phyloP scores from a whole-genome alignment of 2,113 vertebrate genomes.

The Scortum barcoo region DNA sequence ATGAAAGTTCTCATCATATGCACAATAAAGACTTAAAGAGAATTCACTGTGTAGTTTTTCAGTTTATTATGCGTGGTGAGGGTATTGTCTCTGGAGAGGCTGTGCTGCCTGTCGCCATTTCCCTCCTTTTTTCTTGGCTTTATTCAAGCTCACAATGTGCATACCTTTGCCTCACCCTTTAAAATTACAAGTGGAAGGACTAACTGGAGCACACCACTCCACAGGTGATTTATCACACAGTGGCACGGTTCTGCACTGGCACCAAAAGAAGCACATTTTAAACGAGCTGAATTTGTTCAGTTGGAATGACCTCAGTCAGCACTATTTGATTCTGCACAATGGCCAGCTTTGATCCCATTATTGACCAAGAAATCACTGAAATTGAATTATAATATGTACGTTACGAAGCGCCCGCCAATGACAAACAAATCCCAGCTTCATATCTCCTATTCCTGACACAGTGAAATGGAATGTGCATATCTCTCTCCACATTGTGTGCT shows the following conservation, averaged over 20 bases:
- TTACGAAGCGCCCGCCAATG: slow-evolving; percentile 22
- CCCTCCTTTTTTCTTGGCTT: neutral
- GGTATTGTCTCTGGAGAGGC: neutral
- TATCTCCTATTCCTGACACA: slow-evolving; percentile 13
- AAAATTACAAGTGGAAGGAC: neutral
- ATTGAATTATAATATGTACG: slow-evolving; percentile 17
- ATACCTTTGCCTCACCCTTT: neutral
- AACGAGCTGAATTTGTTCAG: slow-evolving; percentile 20
- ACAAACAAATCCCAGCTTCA: slow-evolving; percentile 21
- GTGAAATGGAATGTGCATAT: slow-evolving; percentile 25
- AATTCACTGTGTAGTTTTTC: neutral
- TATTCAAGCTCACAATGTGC: neutral
- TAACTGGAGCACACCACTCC: neutral
- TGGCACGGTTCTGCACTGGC: neutral
- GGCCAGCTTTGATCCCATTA: slow-evolving; percentile 14
- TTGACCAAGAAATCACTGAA: slow-evolving; percentile 15
- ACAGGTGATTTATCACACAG: neutral
- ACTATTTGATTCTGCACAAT: slow-evolving; percentile 17
- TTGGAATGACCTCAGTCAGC: slow-evolving; percentile 7
- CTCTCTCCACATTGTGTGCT: neutral
- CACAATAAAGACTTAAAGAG: neutral
- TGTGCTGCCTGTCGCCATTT: neutral
- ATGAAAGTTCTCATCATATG: neutral
- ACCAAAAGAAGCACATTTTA: slow-evolving; percentile 4
- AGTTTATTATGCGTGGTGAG: neutral